phyloP scores from a whole-genome alignment of 2,797 vertebrate genomes.

The Capromys pilorides region DNA sequence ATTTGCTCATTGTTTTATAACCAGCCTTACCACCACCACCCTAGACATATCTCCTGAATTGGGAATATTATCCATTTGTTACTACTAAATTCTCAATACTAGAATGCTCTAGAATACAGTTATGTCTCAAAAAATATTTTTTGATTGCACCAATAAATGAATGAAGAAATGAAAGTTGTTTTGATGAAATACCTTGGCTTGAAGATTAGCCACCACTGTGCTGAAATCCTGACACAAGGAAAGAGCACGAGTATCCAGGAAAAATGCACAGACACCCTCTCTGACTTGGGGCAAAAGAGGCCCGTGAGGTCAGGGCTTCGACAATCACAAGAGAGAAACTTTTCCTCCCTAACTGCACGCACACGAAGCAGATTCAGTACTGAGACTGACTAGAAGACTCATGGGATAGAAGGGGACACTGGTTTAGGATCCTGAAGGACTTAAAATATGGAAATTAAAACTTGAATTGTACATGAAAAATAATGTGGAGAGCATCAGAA shows the following conservation, averaged over 20 bases:
- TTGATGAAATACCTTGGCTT: background rate
- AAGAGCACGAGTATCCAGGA: background rate
- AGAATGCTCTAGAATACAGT: background rate
- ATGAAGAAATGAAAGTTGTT: background rate
- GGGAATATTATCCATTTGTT: background rate
- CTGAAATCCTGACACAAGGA: background rate
- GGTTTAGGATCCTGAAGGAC: background rate
- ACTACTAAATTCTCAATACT: background rate
- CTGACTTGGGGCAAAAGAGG: background rate
- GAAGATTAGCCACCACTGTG: background rate
- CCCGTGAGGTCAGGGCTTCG: background rate
- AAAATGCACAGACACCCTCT: background rate
- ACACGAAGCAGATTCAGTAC: background rate
- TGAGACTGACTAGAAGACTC: background rate
- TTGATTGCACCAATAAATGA: background rate
- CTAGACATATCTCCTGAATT: background rate
- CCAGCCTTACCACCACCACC: background rate
- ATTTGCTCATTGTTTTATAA: background rate
- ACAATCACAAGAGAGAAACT: background rate
- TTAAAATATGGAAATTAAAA: constrained; percentile 30
- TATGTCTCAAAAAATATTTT: background rate
- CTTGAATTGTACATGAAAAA: background rate
- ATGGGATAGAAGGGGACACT: background rate
- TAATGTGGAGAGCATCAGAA: background rate
- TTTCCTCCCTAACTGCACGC: background rate